Conservation (phyloP, 2,797 vertebrate genomes). For the Oryzias dopingdopingensis region DNA sequence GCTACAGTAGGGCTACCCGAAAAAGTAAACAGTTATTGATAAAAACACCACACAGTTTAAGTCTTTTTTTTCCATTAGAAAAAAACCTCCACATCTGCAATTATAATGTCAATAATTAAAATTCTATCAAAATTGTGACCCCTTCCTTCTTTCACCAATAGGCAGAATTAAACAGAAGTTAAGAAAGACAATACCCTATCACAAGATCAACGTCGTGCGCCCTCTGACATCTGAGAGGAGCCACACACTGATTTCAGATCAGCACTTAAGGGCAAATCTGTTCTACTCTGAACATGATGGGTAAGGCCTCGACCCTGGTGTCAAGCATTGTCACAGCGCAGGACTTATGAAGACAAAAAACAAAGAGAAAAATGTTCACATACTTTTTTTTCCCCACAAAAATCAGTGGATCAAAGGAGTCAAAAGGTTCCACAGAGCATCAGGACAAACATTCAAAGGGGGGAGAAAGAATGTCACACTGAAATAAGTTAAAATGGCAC, state of each 20-base stretch:
- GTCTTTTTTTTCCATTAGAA: constrained; percentile 50
- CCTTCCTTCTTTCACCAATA: constrained; percentile 56
- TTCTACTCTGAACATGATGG: constrained; percentile 58
- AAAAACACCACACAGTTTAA: constrained; percentile 62
- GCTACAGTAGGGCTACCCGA: constrained; percentile 62
- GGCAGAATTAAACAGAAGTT: constrained; percentile 56
- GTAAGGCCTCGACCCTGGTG: constrained; percentile 80
- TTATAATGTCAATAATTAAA: constrained; percentile 64
- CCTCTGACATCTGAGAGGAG: constrained; percentile 29
- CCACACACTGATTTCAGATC: constrained; percentile 52
- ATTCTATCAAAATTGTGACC: constrained; percentile 61
- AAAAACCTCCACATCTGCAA: constrained; percentile 56
- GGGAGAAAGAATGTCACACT: constrained; percentile 23
- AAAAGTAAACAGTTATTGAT: constrained; percentile 64
- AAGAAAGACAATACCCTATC: constrained; percentile 41
- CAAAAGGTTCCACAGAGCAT: constrained; percentile 56
- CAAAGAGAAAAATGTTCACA: constrained; percentile 38
- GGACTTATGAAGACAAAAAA: constrained; percentile 60
- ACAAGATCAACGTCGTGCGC: constrained; percentile 30
- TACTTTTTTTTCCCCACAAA: constrained; percentile 23
- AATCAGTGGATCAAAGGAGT: constrained; percentile 57
- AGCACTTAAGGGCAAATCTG: constrained; percentile 34
- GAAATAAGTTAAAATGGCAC: constrained; percentile 44
- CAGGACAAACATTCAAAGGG: constrained; percentile 54
- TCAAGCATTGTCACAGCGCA: constrained; percentile 82